These are phyloP conservation scores for Phengaris alcon DNA, from an alignment of 2,888 invertebrate species.

Conservation along the genomic window DNA sequence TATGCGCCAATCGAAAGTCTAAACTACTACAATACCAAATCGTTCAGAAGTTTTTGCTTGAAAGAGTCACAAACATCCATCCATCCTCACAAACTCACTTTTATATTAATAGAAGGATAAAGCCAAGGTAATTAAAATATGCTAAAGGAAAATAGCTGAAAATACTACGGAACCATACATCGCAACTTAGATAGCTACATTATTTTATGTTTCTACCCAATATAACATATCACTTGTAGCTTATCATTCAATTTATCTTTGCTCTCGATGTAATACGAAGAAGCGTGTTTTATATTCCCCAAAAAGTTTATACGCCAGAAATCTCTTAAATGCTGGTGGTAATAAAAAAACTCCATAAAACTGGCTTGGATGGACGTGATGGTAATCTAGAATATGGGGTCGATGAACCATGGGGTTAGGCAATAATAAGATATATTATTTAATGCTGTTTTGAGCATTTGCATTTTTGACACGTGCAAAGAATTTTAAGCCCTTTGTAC, in stretches of 20 bases:
- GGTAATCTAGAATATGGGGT: slow-evolving; percentile 20
- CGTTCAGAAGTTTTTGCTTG: too few species aligned
- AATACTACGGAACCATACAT: too few species aligned
- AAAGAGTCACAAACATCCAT: too few species aligned
- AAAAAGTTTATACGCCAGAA: slow-evolving; percentile 22
- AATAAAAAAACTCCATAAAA: slow-evolving; percentile 26
- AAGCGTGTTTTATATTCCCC: slow-evolving; percentile 8
- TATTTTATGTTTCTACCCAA: not conserved
- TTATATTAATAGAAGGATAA: too few species aligned
- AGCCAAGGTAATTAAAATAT: too few species aligned
- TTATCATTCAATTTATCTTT: slow-evolving; percentile 14
- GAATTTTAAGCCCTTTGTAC: slow-evolving; percentile 1
- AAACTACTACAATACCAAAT: too few species aligned
- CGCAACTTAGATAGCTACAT: too few species aligned
- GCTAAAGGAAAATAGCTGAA: too few species aligned
- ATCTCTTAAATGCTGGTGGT: slow-evolving; percentile 5
- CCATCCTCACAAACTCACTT: too few species aligned
- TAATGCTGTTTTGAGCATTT: not conserved
- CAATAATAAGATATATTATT: not conserved
- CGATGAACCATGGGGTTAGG: not conserved
- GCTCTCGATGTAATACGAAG: not conserved
- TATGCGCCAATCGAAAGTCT: too few species aligned
- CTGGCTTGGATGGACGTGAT: slow-evolving; percentile 13
- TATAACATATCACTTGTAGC: not conserved
- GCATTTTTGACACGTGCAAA: not conserved